Conservation (phyloP, 1,140 invertebrate genomes). For the Drosophila nikananu region DNA sequence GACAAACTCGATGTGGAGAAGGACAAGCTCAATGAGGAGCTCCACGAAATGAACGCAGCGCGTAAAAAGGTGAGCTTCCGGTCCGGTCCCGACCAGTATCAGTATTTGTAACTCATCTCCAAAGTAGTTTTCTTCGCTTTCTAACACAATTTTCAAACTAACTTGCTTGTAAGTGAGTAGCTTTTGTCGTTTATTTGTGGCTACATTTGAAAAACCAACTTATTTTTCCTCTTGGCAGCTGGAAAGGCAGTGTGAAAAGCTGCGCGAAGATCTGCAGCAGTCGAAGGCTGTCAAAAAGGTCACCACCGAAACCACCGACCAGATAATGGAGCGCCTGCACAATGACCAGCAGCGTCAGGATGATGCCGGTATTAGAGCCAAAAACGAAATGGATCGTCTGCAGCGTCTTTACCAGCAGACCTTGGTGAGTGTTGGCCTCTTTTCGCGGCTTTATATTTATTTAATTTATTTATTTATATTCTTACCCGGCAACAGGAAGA, state of each 20-base stretch:
- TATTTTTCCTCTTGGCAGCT: constrained; percentile 28
- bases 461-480: too few relatives aligned
- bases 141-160: constrained; percentile 4
- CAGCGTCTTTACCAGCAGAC: constrained; percentile 55
- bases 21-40: constrained; percentile 77
- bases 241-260: constrained; percentile 55
- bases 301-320: constrained; percentile 65
- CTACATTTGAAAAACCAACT: constrained; percentile 1
- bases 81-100: constrained; percentile 6
- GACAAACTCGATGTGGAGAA: constrained; percentile 78
- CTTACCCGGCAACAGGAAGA: constrained; percentile 40
- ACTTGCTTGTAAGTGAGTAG: constrained; percentile 33
- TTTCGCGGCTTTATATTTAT: too few relatives aligned
- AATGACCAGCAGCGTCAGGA: constrained; percentile 71
- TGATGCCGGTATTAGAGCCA: constrained; percentile 50
- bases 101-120: constrained; percentile 19
- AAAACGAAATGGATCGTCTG: constrained; percentile 67
- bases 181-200: neutral
- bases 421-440: constrained; percentile 42
- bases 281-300: constrained; percentile 46
- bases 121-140: constrained; percentile 9
- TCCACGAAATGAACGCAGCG: constrained; percentile 68
- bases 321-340: constrained; percentile 63
- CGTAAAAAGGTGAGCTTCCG: constrained; percentile 69
- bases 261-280: constrained; percentile 63